Percentiles rank a stretch among this genome's conserved stretches.
phyloP scores from a whole-genome alignment of 1,140 invertebrate species.

The Drosophila oshimai region DNA sequence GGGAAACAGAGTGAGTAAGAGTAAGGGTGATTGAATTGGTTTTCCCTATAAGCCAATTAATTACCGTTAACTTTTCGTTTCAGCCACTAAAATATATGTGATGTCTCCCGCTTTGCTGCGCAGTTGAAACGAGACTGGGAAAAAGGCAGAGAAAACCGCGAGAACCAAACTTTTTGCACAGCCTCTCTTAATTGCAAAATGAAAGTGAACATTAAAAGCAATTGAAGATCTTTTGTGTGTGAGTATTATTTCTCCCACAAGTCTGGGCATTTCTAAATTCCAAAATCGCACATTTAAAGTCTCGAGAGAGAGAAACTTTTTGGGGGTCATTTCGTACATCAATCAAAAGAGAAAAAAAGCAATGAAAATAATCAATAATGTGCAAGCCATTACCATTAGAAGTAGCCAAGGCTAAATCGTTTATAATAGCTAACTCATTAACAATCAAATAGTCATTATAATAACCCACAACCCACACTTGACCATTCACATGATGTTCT shows the following conservation, averaged over 20 bases:
- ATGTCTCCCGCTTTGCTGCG: conserved; percentile 29
- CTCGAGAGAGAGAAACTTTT: conserved; percentile 5
- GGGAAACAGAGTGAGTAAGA: background rate
- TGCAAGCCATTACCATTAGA: background rate
- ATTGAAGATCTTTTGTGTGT: conserved; percentile 44
- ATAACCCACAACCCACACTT: conserved; percentile 1
- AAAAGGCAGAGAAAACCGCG: conserved; percentile 8
- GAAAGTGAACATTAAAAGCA: conserved; percentile 58
- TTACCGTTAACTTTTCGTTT: conserved; percentile 59
- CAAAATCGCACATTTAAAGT: background rate
- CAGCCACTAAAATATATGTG: conserved; percentile 1
- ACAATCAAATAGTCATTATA: conserved; percentile 16
- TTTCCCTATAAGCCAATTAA: conserved; percentile 57
- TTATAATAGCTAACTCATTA: conserved; percentile 14
- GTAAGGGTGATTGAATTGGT: conserved; percentile 5
- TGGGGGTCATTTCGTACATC: conserved; percentile 25
- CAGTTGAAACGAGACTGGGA: conserved; percentile 51
- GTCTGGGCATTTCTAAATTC: background rate
- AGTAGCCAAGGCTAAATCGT: conserved; percentile 6
- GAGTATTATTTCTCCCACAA: conserved; percentile 11
- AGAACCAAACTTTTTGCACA: conserved; percentile 39
- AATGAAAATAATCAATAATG: conserved; percentile 14
- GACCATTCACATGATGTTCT: background rate
- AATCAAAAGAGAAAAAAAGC: conserved; percentile 4
- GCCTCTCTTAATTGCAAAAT: conserved; percentile 52